Conservation (phyloP, 2,888 invertebrate species). For the Agelastica alni region DNA sequence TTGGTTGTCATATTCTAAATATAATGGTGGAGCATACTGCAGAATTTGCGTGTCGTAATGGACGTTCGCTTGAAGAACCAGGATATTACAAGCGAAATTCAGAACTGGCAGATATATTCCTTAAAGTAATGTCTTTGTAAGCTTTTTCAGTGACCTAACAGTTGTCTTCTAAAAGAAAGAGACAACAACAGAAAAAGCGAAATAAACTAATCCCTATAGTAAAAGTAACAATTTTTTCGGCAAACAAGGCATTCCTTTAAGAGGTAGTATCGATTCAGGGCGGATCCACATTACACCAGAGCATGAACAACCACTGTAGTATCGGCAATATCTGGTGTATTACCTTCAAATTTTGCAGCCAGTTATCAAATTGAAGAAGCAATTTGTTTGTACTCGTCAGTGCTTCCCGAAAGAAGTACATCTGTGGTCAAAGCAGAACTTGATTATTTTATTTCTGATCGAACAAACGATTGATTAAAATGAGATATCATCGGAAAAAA, state of each 20-base stretch:
- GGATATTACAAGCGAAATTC: no score
- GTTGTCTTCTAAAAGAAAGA: background rate
- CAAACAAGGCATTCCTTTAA: constrained; percentile 1
- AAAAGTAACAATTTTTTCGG: constrained; percentile 10
- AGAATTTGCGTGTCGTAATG: background rate
- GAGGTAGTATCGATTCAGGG: background rate
- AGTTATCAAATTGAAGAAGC: no score
- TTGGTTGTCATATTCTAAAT: background rate
- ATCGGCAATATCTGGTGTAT: no score
- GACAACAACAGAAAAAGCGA: constrained; percentile 9
- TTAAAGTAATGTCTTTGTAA: background rate
- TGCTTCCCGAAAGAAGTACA: no score
- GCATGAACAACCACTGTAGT: no score
- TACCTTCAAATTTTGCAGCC: no score
- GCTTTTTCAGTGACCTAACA: background rate
- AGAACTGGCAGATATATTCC: background rate
- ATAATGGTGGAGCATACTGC: background rate
- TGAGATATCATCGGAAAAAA: no score
- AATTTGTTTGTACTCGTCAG: no score
- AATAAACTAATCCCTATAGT: constrained; percentile 17
- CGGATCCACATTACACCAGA: background rate
- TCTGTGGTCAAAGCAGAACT: no score
- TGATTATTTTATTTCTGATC: no score
- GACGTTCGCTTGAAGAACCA: no score
- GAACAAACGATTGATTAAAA: no score